Conservation (phyloP, 2,113 vertebrate species). For the Anguilla japonica region DNA sequence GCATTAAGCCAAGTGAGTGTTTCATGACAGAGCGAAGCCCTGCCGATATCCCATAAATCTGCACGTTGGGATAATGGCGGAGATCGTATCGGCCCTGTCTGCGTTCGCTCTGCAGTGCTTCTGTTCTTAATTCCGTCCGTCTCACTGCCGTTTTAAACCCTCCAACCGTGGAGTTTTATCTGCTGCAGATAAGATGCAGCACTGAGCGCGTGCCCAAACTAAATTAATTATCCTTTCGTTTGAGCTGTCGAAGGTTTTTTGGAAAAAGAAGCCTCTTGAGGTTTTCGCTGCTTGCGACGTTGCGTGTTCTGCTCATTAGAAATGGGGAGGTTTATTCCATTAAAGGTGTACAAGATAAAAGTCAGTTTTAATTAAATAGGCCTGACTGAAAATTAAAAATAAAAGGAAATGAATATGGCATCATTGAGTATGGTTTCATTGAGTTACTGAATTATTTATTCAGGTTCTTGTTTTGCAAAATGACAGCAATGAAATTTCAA, state of each 20-base stretch:
- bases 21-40: conserved; percentile 15
- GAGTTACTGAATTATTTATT: too few relatives aligned
- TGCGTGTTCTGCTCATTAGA: too few relatives aligned
- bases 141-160: not conserved
- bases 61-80: not conserved
- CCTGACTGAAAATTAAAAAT: too few relatives aligned
- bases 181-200: not conserved
- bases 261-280: not conserved
- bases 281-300: not conserved
- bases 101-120: not conserved
- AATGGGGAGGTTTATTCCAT: too few relatives aligned
- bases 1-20: conserved; percentile 55
- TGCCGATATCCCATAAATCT: not conserved
- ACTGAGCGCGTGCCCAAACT: not conserved
- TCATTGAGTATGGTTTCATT: too few relatives aligned
- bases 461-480: too few relatives aligned
- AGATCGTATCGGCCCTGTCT: not conserved
- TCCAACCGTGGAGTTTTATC: not conserved
- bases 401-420: too few relatives aligned
- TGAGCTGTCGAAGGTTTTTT: not conserved
- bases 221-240: not conserved
- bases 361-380: too few relatives aligned
- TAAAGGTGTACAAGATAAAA: too few relatives aligned
- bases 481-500: too few relatives aligned
- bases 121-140: not conserved